phyloP scores from a whole-genome alignment of 2,113 vertebrate species.

The Bothrops jararaca region DNA sequence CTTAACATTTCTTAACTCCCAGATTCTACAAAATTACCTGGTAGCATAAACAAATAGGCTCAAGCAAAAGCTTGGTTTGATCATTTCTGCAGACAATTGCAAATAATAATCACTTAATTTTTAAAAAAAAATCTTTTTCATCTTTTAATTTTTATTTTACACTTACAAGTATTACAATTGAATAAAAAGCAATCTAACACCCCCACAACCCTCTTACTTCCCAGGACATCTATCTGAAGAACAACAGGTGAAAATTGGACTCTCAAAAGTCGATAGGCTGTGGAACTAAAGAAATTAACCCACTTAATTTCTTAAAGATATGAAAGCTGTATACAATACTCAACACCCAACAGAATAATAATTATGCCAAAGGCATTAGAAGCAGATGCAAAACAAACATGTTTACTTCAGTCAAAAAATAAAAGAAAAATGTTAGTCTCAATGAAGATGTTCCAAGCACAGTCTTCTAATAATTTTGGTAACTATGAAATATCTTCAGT shows the following conservation, averaged over 20 bases:
- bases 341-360: neutral
- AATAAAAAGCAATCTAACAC: no score
- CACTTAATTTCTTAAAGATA: constrained; percentile 7
- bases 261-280: neutral
- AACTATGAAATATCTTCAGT: neutral
- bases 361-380: neutral
- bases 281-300: neutral
- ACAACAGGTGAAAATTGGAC: neutral
- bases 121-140: no score
- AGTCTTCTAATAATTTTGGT: neutral
- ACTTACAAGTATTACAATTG: no score
- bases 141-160: no score
- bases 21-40: neutral
- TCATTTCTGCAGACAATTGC: neutral
- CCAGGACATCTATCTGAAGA: neutral
- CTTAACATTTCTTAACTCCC: neutral
- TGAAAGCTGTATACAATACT: neutral
- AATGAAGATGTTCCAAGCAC: neutral
- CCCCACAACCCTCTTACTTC: no score
- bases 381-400: neutral
- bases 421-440: neutral
- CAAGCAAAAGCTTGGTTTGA: neutral
- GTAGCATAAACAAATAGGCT: neutral
- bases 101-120: neutral
- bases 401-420: neutral